Base-by-base conservation (phyloP, 2,113 vertebrate species). In the Chroicocephalus ridibundus region DNA sequence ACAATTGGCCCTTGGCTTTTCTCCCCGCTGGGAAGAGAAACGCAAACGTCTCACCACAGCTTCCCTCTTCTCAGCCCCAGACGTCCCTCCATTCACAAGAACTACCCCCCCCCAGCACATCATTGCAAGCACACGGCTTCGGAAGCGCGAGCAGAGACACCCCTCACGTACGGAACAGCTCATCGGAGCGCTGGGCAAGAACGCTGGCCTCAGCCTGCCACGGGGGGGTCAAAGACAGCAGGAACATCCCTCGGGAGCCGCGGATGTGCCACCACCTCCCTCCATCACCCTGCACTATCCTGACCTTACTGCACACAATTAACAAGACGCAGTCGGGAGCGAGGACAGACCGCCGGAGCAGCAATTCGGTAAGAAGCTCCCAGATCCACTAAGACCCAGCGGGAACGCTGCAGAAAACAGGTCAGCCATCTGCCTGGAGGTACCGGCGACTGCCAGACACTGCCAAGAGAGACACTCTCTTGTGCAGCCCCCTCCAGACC, bases 251-350 rank as follows among this genome's bases (percentile, higher is more conserved):
- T 7, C 4, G 1, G 49, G 61, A 75, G 49, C 40, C 11, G 4
- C 3, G 17, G 52, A 20, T 34, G 40, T 20, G 68, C 74, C 47
- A 13, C 1, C 1, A 32, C 12, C 69, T 36, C 54, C 32, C n/a
- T 29, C 44, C 36, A 15, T 3, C 55, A 44, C 47, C 64, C 49
- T 6, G 11, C 2, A 3, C 55, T n/a, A 8, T 1, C 34, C 55
- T 21, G n/a, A n/a, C 27, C 29, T n/a, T 8, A 8, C 1, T 2
- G 10, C 3, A 4, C 22, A 9, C 24, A 4, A 10, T 2, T 2
- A 44, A 62, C 16, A 17, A 29, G 3, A 22, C 2, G 10, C 0
- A 0, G 9, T 6, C 2, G 6, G 72, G 26, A 58, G 40, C 0
- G 0, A 78, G 71, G 62, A 46, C 64, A 58, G 42, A 34, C 7